Evolutionary conservation across 2,888 invertebrate genomes (phyloP).

Genomic region (Emmelina monodactyla): DNA sequence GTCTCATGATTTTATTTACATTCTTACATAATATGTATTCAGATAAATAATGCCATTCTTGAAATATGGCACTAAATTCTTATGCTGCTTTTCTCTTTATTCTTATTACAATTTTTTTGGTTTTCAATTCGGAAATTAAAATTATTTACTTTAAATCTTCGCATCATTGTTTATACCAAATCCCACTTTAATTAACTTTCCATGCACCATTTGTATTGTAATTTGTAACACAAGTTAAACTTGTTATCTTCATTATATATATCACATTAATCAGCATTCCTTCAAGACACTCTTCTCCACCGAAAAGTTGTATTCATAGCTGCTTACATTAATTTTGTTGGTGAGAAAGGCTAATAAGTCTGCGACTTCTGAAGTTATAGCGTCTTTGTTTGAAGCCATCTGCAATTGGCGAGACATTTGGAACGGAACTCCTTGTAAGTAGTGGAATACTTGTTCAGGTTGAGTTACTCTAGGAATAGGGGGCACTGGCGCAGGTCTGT

Average conservation of each 20-base stretch:
- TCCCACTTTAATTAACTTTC: too few relatives aligned
- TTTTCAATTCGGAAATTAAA: too few relatives aligned
- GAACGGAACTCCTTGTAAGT: conserved; percentile 66
- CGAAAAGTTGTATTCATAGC: conserved; percentile 59
- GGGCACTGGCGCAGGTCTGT: conserved; percentile 42
- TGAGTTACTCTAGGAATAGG: conserved; percentile 22
- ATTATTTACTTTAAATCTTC: too few relatives aligned
- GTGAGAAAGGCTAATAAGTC: conserved; percentile 61
- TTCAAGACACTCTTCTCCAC: conserved; percentile 63
- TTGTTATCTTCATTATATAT: neutral
- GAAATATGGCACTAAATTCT: too few relatives aligned
- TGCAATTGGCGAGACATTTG: conserved; percentile 52
- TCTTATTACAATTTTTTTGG: too few relatives aligned
- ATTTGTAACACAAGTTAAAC: too few relatives aligned
- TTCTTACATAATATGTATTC: too few relatives aligned
- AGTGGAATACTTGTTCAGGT: conserved; percentile 44
- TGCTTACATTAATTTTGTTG: conserved; percentile 43
- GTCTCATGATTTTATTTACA: too few relatives aligned
- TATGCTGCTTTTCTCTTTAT: too few relatives aligned
- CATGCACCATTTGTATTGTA: too few relatives aligned
- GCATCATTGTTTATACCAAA: too few relatives aligned
- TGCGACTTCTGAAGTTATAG: conserved; percentile 51
- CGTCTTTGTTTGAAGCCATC: conserved; percentile 50
- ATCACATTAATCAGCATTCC: conserved; percentile 33
- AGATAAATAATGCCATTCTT: too few relatives aligned